Evolutionary conservation across 2,888 invertebrate genomes (phyloP), one percentile per base, ranked within the genome.

Genomic region (Gryllus longicercus): DNA sequence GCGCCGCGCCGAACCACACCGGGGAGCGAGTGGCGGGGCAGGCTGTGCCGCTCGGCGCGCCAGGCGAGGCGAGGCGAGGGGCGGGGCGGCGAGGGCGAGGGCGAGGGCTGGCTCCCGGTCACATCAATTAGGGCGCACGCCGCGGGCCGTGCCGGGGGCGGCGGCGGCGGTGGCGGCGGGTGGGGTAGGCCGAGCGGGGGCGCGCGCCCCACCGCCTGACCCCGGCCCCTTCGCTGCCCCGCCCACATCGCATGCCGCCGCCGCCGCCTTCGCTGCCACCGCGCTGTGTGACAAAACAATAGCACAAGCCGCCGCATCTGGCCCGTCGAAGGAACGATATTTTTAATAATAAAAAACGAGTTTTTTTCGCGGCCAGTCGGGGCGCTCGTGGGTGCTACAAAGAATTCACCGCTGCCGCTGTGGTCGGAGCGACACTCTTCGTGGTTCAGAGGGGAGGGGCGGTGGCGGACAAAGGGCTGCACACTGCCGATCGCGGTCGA

Each of bases 21-120:
- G 77, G 77, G 80, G 25, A 82, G 82, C 83, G 79, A 82, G 80
- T 79, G 79, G 79, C 81, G 78, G 82, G 82, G 82, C 83, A 82
- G 81, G 81, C 81, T 82, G 81, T 79, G 79, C 81, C 83, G 82
- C 25, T 76, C 38, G 38, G 38, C 38, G 38, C 38, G 38, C 38
- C 38, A 38, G 38, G 38, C 38, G 38, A 8, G 38, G 38, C 4
- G 38, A 38, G 38, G 38, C 38, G 38, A 38, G 38, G 38, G 38
- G 38, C 38, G 38, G 38, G 38, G 38, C 38, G 38, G 38, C 38
- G 38, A 38, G 63, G n/a, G 63, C 63, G 63, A 63, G 63, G 63
- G 63, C 63, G 63, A 63, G n/a, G 63, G 63, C 63, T 63, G 63
- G 63, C 63, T 63, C 16, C 63, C 63, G 63, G 63, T 63, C 63